Evolutionary conservation across 2,113 vertebrate species (phyloP).

Genomic region (Cariama cristata): DNA sequence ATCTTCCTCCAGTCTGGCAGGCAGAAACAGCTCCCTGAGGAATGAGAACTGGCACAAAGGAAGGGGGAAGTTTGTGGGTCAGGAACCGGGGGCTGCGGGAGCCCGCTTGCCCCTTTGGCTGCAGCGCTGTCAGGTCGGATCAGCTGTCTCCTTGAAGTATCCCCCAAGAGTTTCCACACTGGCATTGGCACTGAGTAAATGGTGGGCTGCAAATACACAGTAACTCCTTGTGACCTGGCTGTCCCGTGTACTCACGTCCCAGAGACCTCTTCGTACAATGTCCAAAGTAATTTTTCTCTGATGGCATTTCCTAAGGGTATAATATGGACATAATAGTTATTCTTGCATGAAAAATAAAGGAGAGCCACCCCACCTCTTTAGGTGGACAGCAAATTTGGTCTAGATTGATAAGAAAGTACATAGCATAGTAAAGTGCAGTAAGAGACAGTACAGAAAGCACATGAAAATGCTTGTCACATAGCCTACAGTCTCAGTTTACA

Average conservation of each 20-base stretch:
- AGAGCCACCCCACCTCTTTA: neutral
- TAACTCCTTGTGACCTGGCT: neutral
- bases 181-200: neutral
- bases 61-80: fast-evolving
- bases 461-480: neutral
- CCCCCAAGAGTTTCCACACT: neutral
- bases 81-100: fast-evolving
- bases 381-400: neutral
- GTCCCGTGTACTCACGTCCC: neutral
- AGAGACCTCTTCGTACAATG: neutral
- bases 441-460: neutral
- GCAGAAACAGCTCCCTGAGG: neutral
- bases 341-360: neutral
- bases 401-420: neutral
- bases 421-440: neutral
- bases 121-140: neutral
- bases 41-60: neutral
- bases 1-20: neutral
- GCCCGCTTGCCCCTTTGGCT: neutral
- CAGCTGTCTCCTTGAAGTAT: neutral
- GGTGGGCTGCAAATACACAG: neutral
- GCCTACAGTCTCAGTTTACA: neutral
- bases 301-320: neutral
- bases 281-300: neutral
- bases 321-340: neutral